A percentile compares a stretch with the other conserved stretches of the same genome.
Conservation (phyloP, 2,113 vertebrate species). For the Mirounga angustirostris region DNA sequence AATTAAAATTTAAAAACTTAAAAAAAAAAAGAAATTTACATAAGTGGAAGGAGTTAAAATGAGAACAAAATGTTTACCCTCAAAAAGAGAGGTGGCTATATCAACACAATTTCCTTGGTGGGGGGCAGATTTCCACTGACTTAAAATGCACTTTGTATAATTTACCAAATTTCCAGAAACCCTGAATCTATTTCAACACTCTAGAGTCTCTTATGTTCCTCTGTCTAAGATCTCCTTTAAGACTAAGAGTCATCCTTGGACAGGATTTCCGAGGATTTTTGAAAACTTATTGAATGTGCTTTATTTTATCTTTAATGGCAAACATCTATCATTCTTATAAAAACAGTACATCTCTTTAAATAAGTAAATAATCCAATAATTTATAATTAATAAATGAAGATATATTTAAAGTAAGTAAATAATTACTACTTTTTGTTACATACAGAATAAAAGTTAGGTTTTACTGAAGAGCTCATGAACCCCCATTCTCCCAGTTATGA, state of each 20-base stretch:
- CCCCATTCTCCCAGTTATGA: not conserved
- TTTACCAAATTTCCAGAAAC: not conserved
- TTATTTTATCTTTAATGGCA: slow-evolving; percentile 11
- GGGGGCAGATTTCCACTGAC: not conserved
- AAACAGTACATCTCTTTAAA: not conserved
- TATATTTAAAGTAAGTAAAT: slow-evolving; percentile 1
- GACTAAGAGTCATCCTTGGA: not conserved
- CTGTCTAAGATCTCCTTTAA: not conserved
- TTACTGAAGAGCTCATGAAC: not conserved
- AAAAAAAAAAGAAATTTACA: slow-evolving; percentile 27
- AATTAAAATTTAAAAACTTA: not conserved
- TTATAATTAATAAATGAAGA: not conserved
- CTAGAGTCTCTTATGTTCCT: not conserved
- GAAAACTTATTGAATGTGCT: not conserved
- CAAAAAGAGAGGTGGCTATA: not conserved
- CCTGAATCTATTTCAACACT: not conserved
- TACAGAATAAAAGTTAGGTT: not conserved
- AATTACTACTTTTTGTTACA: not conserved
- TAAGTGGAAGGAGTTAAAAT: not conserved
- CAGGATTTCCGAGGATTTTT: not conserved
- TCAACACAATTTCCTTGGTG: not conserved
- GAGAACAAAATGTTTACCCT: not conserved
- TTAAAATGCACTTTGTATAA: not conserved
- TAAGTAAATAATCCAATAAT: not conserved
- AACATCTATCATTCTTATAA: not conserved